phyloP scores from a whole-genome alignment of 2,113 vertebrate genomes.

The Gnathonemus echidnorhynchus region DNA sequence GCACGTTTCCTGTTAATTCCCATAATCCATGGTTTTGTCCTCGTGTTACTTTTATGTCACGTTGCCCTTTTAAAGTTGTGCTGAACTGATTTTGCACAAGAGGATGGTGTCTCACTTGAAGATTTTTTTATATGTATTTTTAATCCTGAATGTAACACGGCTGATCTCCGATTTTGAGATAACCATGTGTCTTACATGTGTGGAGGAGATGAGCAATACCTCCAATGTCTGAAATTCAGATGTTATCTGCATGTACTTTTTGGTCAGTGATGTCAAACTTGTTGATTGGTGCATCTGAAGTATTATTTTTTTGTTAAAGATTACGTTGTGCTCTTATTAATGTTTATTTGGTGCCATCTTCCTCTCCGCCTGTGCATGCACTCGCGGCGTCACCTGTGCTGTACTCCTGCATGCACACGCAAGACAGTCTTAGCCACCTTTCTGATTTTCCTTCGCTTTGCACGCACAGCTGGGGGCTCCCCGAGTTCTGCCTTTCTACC shows the following conservation, averaged over 20 bases:
- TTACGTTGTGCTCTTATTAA: neutral
- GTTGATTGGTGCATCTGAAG: conserved; percentile 14
- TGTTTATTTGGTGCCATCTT: neutral
- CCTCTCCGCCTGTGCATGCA: neutral
- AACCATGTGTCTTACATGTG: conserved; percentile 39
- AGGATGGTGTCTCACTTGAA: neutral
- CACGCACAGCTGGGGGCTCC: neutral
- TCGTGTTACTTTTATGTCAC: neutral
- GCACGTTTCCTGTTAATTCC: neutral
- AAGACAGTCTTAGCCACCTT: neutral
- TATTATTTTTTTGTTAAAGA: conserved; percentile 24
- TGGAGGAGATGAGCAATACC: conserved; percentile 46
- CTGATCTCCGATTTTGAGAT: neutral
- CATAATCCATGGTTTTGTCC: neutral
- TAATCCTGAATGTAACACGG: neutral
- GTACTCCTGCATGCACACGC: neutral
- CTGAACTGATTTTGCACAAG: neutral
- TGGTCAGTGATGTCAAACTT: neutral
- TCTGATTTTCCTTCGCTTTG: neutral
- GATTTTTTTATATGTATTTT: neutral
- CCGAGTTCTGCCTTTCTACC: neutral
- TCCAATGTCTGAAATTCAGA: conserved; percentile 63
- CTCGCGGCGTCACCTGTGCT: neutral
- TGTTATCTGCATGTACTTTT: conserved; percentile 41
- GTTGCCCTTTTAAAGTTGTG: neutral